Conservation (phyloP, 2,888 invertebrate genomes). For the Salticus scenicus region DNA sequence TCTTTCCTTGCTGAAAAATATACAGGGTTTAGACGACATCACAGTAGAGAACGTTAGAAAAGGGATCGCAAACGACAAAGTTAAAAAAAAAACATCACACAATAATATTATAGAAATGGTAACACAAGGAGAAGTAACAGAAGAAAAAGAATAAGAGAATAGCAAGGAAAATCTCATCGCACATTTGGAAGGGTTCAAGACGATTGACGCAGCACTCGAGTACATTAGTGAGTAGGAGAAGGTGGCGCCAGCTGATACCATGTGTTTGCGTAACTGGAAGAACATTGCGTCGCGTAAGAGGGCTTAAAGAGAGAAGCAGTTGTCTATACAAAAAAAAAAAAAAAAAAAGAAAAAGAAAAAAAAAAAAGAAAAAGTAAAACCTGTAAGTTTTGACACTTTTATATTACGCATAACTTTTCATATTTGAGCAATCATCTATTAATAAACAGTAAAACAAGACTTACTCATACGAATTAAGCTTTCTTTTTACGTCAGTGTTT, state of each 20-base stretch:
- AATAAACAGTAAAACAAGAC: no score
- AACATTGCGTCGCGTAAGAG: neutral
- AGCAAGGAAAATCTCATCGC: neutral
- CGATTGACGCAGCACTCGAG: neutral
- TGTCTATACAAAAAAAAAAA: neutral
- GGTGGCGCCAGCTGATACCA: neutral
- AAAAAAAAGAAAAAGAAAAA: no score
- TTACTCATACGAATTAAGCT: no score
- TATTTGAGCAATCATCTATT: no score
- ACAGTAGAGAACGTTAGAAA: neutral
- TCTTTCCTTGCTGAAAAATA: neutral
- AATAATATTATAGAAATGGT: slow-evolving; percentile 1
- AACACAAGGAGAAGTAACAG: neutral
- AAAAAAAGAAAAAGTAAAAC: no score
- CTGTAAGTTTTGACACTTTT: no score
- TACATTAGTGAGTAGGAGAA: neutral
- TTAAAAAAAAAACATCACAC: neutral
- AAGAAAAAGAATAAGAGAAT: neutral
- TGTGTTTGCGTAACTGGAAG: neutral
- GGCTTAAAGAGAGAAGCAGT: neutral
- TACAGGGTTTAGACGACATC: neutral
- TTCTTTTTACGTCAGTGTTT: no score
- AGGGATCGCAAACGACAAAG: neutral
- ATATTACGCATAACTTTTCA: no score
- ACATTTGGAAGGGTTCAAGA: neutral